Evolutionary conservation across 1,140 invertebrate genomes (phyloP), one percentile per base, ranked within the genome.

Genomic region (Arctopsyche grandis): DNA sequence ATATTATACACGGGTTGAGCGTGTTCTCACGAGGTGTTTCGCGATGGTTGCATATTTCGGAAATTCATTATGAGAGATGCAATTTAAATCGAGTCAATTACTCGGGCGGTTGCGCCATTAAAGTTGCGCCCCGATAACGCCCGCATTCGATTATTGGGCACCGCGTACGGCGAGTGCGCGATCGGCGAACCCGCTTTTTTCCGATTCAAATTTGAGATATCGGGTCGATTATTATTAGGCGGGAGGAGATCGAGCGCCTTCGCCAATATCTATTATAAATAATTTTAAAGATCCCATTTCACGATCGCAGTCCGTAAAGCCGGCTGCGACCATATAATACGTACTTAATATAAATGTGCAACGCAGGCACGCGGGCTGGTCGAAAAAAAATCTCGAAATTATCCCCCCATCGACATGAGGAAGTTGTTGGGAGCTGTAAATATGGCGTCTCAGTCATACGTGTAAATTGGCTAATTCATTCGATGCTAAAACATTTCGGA

Each of bases 181-280:
- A 60, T 80, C 29, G 79, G 44, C 21, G 63, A 75, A 69, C 52
- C 52, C 46, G 75, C 60, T 29, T 74, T 78, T 73, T 80, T 80
- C 75, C 77, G 80, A 81, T 81, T 81, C 74, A 78, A 81, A 76
- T 78, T 78, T 81, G 58, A 81, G 80, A 81, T 81, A 81, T 80
- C 77, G 77, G 22, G 48, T 19, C 24, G 48, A 66, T 77, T 69
- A 79, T 81, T 81, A 79, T 81, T 81, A 75, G 79, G 75, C 46
- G 69, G 69, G 71, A 44, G 71, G 78, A 79, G 73, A 56, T 48
- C 63, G 60, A 66, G 78, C 73, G 71, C 63, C 22, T 58, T 29
- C 63, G 16, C 58, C 58, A 77, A 77, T 77, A 77, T 77, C 79
- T 80, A 80, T 80, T 52, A 75, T 75, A 75, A 75, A 80, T 80